Evolutionary conservation across 2,888 invertebrate species (phyloP).

Genomic region (Stenotaenia linearis): DNA sequence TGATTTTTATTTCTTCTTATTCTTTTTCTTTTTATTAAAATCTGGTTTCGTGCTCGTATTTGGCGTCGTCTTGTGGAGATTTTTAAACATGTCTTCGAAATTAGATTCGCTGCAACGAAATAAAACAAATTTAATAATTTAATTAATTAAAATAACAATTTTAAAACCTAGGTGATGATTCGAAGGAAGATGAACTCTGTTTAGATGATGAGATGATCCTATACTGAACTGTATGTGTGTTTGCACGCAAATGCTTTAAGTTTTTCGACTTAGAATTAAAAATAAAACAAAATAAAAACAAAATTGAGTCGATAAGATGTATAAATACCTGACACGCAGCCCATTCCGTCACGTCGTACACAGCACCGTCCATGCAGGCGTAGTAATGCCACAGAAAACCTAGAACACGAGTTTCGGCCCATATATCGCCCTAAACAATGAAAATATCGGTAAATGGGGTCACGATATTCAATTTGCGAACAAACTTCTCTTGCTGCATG

Average conservation of each 20-base stretch:
- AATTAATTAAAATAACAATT: not conserved
- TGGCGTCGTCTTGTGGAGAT: slow-evolving; percentile 54
- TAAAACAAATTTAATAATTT: not conserved
- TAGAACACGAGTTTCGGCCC: slow-evolving; percentile 83
- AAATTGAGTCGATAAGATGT: too few species aligned
- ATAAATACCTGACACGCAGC: slow-evolving; percentile 75
- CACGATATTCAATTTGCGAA: too few species aligned
- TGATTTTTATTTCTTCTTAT: slow-evolving; percentile 9
- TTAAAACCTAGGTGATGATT: slow-evolving; percentile 1
- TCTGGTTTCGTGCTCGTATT: slow-evolving; percentile 38
- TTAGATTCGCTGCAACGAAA: slow-evolving; percentile 59
- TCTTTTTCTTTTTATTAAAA: slow-evolving; percentile 31
- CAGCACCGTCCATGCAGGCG: slow-evolving; percentile 92
- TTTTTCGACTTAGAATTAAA: slow-evolving; percentile 51
- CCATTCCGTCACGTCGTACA: slow-evolving; percentile 96
- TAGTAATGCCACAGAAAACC: slow-evolving; percentile 91
- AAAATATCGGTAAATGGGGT: too few species aligned
- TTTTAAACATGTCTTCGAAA: slow-evolving; percentile 74
- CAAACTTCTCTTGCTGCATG: slow-evolving; percentile 87
- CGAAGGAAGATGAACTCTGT: slow-evolving; percentile 40
- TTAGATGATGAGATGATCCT: slow-evolving; percentile 65
- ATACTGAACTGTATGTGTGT: slow-evolving; percentile 86
- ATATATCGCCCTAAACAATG: slow-evolving; percentile 86
- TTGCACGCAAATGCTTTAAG: slow-evolving; percentile 75
- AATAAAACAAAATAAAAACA: slow-evolving; percentile 41